Evolutionary conservation across 1,140 invertebrate genomes (phyloP).

Genomic region (Glossosoma conforme): DNA sequence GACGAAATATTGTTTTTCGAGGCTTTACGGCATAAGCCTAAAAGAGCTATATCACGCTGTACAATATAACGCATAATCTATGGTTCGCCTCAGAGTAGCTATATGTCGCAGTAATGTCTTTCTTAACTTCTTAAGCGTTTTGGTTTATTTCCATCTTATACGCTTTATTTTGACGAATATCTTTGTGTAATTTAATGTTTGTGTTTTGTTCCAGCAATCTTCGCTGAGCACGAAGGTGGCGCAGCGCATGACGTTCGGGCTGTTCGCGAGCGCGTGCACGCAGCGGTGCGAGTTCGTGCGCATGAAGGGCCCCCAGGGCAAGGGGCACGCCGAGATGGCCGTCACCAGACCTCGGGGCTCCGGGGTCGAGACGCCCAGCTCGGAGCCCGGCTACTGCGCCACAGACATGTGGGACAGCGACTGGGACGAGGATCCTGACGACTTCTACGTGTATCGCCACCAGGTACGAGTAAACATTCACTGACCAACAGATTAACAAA

Average conservation of each 20-base stretch:
- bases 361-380: conserved; percentile 90
- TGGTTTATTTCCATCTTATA: too few species aligned
- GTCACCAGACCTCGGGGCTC: conserved; percentile 87
- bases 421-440: conserved; percentile 81
- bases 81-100: too few species aligned
- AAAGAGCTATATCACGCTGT: too few species aligned
- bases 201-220: conserved; percentile 62
- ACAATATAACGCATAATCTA: too few species aligned
- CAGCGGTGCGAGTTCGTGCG: conserved; percentile 95
- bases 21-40: too few species aligned
- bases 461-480: too few species aligned
- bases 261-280: conserved; percentile 68
- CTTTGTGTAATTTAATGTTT: too few species aligned
- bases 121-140: too few species aligned
- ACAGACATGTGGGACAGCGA: conserved; percentile 83
- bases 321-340: conserved; percentile 97
- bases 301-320: conserved; percentile 94
- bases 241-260: conserved; percentile 91
- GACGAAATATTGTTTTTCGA: too few species aligned
- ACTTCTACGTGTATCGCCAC: conserved; percentile 72
- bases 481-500: too few species aligned
- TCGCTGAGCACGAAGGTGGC: conserved; percentile 92
- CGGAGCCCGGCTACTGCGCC: conserved; percentile 82
- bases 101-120: too few species aligned
- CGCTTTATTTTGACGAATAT: too few species aligned